phyloP scores from a whole-genome alignment of 1,140 invertebrate species.

The Hylaeus anthracinus region DNA sequence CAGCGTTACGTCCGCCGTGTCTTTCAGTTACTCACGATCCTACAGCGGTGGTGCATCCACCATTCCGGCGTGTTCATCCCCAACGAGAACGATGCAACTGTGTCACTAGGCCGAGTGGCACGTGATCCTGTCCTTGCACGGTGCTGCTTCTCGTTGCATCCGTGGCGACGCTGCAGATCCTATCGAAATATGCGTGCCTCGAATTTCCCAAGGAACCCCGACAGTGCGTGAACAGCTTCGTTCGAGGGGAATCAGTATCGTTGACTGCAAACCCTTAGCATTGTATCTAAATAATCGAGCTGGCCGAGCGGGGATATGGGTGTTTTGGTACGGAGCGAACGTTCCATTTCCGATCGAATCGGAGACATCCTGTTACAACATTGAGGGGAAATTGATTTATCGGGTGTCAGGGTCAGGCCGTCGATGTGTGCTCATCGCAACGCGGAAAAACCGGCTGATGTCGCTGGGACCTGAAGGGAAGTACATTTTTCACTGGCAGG shows the following conservation, averaged over 20 bases:
- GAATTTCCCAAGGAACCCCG: not conserved
- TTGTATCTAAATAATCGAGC: not conserved
- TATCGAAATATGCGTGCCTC: not conserved
- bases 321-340: not conserved
- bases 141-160: slow-evolving; percentile 13
- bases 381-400: slow-evolving; percentile 16
- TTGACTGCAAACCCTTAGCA: not conserved
- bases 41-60: slow-evolving; percentile 52
- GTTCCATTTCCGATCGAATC: not conserved
- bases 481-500: slow-evolving; percentile 21
- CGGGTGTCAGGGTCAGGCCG: not conserved
- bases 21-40: slow-evolving; percentile 71
- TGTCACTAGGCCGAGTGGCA: slow-evolving; percentile 77
- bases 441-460: slow-evolving; percentile 11
- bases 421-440: not conserved
- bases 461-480: slow-evolving; percentile 6
- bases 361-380: not conserved
- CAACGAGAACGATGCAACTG: slow-evolving; percentile 70
- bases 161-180: slow-evolving; percentile 3
- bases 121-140: slow-evolving; percentile 65
- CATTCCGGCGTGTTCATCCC: slow-evolving; percentile 45
- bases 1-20: slow-evolving; percentile 62
- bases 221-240: not conserved
- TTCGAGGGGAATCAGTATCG: not conserved
- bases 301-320: not conserved